Evolutionary conservation across 2,797 vertebrate genomes (phyloP), one percentile per base, ranked within the genome.

Genomic region (Aldrovandia affinis): DNA sequence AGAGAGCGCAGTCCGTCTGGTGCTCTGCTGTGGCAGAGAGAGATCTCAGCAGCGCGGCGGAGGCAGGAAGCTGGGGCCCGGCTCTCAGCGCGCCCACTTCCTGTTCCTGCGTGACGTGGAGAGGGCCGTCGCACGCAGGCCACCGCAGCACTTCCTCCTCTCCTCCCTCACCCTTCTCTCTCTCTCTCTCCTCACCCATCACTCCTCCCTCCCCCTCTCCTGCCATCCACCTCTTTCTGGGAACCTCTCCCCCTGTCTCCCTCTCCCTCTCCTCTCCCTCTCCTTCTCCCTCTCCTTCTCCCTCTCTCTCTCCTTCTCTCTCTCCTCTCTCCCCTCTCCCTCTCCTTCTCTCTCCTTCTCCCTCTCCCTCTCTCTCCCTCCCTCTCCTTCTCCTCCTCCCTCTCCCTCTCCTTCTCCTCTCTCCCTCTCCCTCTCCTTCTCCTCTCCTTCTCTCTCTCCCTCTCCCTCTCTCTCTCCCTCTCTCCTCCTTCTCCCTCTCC

Each of bases 71-170:
- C 83, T 92, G 93, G 89, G 91, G 90, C 93, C 87, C 89, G 90
- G 89, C 90, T 94, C 93, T 92, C 84, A 91, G 91, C 90, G 90
- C 22, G 25, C 83, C 18, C n/a, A 90, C 93, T 94, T 96, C 95
- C 95, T 90, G 91, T 94, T 96, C 95, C 95, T 90, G 91, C 33
- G 65, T 94, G 93, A 95, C 92, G 92, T 95, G 90, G 92, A 89
- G 84, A 0, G 36, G 80, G 12, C 30, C 65, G 6, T 36, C 33
- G 28, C 30, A 9, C 33, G 12, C 65, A 15, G 0, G 8, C 68
- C 15, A 18, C 18, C 3, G 3, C 55, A 1, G 15, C 18, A 33
- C 20, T 3, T 65, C 63, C 63, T 93, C 92, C 92, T 93, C 88
- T 86, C 82, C 42, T 55, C 57, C 81, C 52, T 61, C 63, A 44